These are phyloP conservation scores for Drosophila differens DNA, from an alignment of 2,888 invertebrate species.

Conservation along the genomic window DNA sequence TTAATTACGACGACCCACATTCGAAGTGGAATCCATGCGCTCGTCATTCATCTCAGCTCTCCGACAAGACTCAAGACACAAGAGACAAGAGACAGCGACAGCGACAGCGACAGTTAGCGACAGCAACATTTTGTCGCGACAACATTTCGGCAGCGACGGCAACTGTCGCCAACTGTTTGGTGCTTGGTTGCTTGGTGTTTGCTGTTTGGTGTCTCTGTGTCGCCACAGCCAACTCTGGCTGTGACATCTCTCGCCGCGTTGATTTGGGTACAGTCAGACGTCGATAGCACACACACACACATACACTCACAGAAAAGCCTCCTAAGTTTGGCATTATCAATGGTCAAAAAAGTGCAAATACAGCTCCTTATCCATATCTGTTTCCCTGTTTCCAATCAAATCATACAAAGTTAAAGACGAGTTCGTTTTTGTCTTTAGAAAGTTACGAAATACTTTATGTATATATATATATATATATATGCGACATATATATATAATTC, in stretches of 20 bases:
- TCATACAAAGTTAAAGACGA: neutral
- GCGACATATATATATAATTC: too few species aligned
- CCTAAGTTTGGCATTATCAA: neutral
- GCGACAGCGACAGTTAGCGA: conserved; percentile 30
- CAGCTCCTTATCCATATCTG: neutral
- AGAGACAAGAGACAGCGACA: conserved; percentile 37
- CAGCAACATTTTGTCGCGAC: conserved; percentile 72
- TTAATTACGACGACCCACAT: conserved; percentile 53
- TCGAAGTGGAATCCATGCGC: conserved; percentile 42
- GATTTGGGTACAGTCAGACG: conserved; percentile 74
- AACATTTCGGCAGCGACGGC: conserved; percentile 69
- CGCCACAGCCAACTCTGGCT: conserved; percentile 18
- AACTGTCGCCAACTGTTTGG: conserved; percentile 78
- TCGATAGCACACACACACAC: conserved; percentile 16
- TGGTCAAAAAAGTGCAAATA: neutral
- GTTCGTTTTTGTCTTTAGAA: neutral
- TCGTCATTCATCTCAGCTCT: conserved; percentile 47
- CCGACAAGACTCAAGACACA: conserved; percentile 36
- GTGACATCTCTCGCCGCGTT: conserved; percentile 53
- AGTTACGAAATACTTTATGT: too few species aligned
- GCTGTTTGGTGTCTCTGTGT: conserved; percentile 43
- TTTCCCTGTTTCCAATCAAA: neutral
- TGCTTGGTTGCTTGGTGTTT: conserved; percentile 1
- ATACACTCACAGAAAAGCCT: neutral
- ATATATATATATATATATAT: too few species aligned